Percentiles rank a stretch among this genome's conserved stretches.
Conservation (phyloP, 2,797 vertebrate genomes). For the Esox masquinongy region DNA sequence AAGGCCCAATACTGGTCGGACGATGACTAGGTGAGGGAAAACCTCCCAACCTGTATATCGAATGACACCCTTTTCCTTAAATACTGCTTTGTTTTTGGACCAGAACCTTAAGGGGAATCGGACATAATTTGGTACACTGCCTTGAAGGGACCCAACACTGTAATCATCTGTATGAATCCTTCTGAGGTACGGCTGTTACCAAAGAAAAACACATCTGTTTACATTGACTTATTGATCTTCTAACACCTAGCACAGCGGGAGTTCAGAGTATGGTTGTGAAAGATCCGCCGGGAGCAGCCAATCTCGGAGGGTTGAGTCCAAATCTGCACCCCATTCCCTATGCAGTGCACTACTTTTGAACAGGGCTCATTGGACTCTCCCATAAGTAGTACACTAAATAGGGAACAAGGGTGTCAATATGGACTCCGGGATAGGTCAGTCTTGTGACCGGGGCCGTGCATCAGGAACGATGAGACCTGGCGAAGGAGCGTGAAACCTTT, state of each 20-base stretch:
- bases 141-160: background rate
- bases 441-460: conserved; percentile 43
- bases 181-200: conserved; percentile 50
- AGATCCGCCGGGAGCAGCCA: background rate
- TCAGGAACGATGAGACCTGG: conserved; percentile 57
- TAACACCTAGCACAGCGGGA: conserved; percentile 45
- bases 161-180: conserved; percentile 71
- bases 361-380: conserved; percentile 19
- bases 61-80: background rate
- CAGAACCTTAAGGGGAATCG: background rate
- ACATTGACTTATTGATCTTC: conserved; percentile 77
- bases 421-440: conserved; percentile 19
- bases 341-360: background rate
- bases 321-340: background rate
- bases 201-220: conserved; percentile 65
- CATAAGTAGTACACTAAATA: conserved; percentile 38
- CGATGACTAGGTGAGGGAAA: conserved; percentile 60
- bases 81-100: background rate
- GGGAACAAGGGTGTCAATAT: background rate
- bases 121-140: background rate
- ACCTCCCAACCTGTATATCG: conserved; percentile 39
- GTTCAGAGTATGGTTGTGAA: conserved; percentile 21
- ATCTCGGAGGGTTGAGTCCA: background rate
- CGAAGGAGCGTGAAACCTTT: conserved; percentile 55
- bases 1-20: conserved; percentile 35